phyloP scores from a whole-genome alignment of 2,113 vertebrate species.

The Chrysochloris asiatica region DNA sequence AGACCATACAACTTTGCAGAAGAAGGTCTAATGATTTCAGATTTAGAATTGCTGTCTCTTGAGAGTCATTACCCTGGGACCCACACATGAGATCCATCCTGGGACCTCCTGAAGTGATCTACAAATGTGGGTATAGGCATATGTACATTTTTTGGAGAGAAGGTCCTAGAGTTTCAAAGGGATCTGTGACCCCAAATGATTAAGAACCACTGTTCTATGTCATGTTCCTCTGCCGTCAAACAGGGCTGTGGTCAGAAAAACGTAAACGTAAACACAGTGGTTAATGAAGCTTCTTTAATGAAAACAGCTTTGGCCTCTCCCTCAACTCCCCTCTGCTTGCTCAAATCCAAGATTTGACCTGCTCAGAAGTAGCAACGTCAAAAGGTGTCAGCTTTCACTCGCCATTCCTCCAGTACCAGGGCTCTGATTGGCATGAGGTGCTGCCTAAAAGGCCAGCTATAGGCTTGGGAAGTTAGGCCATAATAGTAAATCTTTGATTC shows the following conservation, averaged over 20 bases:
- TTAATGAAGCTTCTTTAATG: background rate
- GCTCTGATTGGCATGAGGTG: background rate
- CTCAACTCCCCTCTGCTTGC: background rate
- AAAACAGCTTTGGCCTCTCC: background rate
- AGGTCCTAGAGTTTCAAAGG: background rate
- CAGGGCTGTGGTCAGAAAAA: background rate
- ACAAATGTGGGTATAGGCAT: background rate
- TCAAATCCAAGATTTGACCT: background rate
- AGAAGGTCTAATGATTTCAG: background rate
- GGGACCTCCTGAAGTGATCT: background rate
- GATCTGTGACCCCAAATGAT: background rate
- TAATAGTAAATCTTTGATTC: background rate
- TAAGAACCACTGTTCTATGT: background rate
- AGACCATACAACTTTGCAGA: background rate
- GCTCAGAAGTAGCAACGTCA: background rate
- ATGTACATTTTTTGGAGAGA: background rate
- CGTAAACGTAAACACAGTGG: background rate
- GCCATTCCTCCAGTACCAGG: too few relatives aligned
- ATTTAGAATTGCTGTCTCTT: background rate
- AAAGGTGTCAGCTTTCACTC: background rate
- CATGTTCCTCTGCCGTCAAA: background rate
- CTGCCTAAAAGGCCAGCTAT: background rate
- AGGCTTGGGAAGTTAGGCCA: background rate
- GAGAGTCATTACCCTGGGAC: background rate
- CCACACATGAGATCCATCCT: background rate